phyloP scores from a whole-genome alignment of 2,113 vertebrate species.

The Ammospiza nelsoni region DNA sequence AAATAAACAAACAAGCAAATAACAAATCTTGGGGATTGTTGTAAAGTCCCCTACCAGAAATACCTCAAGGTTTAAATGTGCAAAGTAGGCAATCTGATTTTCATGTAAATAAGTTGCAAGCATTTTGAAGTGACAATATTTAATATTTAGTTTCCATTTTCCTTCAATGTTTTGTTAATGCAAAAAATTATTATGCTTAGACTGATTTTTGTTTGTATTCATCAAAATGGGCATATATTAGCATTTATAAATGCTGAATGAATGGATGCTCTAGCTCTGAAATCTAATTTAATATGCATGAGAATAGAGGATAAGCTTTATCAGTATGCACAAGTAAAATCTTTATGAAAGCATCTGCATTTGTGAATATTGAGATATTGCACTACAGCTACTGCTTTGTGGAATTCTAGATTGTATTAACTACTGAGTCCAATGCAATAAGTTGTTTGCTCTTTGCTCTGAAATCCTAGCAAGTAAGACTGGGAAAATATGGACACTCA shows the following conservation, averaged over 20 bases:
- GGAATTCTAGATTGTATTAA: not conserved
- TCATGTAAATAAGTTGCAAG: constrained; percentile 16
- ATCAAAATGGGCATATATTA: constrained; percentile 66
- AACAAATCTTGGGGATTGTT: not conserved
- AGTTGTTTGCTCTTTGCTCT: not conserved
- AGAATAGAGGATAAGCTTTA: constrained; percentile 39
- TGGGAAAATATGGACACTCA: not conserved
- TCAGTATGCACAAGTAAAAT: constrained; percentile 49
- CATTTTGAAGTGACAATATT: constrained; percentile 12
- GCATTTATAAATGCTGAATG: constrained; percentile 60
- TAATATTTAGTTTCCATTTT: constrained; percentile 47
- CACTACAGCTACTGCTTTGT: not conserved
- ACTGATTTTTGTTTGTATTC: constrained; percentile 60
- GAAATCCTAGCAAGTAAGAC: not conserved
- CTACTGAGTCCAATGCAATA: not conserved
- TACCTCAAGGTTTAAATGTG: not conserved
- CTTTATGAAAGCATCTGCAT: constrained; percentile 9
- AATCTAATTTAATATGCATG: constrained; percentile 57
- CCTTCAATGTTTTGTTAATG: constrained; percentile 32
- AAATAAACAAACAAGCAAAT: not conserved
- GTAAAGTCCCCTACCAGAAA: not conserved
- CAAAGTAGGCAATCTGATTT: constrained; percentile 1
- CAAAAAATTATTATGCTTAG: constrained; percentile 54
- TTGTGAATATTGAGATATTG: constrained; percentile 23
- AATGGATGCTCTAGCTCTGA: constrained; percentile 50